phyloP scores from a whole-genome alignment of 2,888 invertebrate genomes.

The Campopleginae sp. region DNA sequence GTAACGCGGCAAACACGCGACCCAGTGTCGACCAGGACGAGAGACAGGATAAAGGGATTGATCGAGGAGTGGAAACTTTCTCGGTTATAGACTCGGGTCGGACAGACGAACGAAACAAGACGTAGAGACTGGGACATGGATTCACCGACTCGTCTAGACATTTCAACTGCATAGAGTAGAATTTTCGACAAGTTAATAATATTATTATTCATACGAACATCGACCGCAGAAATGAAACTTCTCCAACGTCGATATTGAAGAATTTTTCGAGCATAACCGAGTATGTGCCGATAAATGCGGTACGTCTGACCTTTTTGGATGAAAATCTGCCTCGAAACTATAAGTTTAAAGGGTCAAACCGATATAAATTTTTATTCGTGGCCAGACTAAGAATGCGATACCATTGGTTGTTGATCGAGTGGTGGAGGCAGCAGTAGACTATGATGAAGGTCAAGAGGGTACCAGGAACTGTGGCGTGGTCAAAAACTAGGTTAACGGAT shows the following conservation, averaged over 20 bases:
- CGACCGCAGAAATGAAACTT: neutral
- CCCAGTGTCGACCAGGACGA: slow-evolving; percentile 41
- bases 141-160: slow-evolving; percentile 29
- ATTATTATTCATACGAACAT: neutral
- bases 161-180: slow-evolving; percentile 28
- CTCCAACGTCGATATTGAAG: neutral
- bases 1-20: slow-evolving; percentile 49
- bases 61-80: slow-evolving; percentile 70
- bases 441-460: slow-evolving; percentile 13
- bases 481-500: slow-evolving; percentile 3
- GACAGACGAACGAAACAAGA: slow-evolving; percentile 54
- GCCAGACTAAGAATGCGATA: neutral
- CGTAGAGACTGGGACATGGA: slow-evolving; percentile 56
- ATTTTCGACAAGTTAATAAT: slow-evolving; percentile 19
- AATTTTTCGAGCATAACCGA: neutral
- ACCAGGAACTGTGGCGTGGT: slow-evolving; percentile 11
- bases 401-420: neutral
- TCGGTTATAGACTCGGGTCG: slow-evolving; percentile 54
- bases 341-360: neutral
- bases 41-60: slow-evolving; percentile 74
- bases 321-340: neutral
- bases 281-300: neutral
- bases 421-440: slow-evolving; percentile 1
- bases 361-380: neutral
- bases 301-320: neutral